Conservation (phyloP, 2,113 vertebrate genomes). For the Callocephalon fimbriatum region DNA sequence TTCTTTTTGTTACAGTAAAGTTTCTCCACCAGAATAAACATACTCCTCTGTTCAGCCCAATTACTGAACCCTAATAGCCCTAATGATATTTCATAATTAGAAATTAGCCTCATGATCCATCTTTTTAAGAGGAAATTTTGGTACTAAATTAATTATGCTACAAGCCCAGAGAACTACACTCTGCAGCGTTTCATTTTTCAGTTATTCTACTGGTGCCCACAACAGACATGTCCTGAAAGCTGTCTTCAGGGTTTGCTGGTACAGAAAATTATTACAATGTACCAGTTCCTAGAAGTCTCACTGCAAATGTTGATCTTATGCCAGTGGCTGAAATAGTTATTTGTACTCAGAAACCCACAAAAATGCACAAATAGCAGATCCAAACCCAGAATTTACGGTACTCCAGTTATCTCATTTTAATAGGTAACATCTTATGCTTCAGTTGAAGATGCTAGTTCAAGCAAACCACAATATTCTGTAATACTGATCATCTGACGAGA, state of each 20-base stretch:
- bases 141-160: not conserved
- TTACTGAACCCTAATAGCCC: not conserved
- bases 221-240: not conserved
- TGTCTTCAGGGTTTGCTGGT: not conserved
- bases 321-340: not conserved
- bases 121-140: not conserved
- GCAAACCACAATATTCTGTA: not conserved
- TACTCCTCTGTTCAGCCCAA: not conserved
- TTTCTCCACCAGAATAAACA: not conserved
- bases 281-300: not conserved
- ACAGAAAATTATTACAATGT: not conserved
- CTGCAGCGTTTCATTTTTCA: not conserved
- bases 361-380: not conserved
- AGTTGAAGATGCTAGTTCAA: not conserved
- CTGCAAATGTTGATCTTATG: not conserved
- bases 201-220: not conserved
- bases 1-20: not conserved
- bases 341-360: not conserved
- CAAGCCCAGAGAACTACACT: not conserved
- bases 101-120: not conserved
- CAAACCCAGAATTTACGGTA: accelerated
- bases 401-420: not conserved
- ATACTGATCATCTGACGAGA: not conserved
- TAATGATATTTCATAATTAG: not conserved
- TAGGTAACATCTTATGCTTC: accelerated